These are phyloP conservation scores for Odobenus rosmarus DNA, from an alignment of 2,113 vertebrate species.

Conservation along the genomic window DNA sequence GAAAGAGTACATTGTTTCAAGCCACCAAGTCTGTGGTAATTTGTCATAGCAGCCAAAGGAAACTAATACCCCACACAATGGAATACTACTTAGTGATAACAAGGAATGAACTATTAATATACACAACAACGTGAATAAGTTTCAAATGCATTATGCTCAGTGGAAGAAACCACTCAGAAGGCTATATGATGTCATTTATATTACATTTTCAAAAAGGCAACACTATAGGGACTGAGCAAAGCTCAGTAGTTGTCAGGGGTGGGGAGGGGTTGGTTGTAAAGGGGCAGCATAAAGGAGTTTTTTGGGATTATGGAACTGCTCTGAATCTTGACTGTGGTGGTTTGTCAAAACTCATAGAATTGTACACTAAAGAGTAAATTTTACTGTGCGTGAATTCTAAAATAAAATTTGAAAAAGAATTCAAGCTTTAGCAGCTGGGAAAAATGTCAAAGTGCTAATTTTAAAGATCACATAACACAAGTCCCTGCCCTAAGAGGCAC, in stretches of 20 bases:
- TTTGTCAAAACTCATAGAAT: not conserved
- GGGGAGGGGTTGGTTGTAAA: not conserved
- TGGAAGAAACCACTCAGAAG: constrained; percentile 22
- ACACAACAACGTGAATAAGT: not conserved
- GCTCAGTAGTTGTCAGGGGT: not conserved
- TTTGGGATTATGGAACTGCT: not conserved
- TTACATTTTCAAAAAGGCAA: not conserved
- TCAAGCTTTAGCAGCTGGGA: not conserved
- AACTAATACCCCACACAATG: not conserved
- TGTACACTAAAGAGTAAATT: not conserved
- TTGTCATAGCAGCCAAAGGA: not conserved
- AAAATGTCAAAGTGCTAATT: constrained; percentile 43
- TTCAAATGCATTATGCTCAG: not conserved
- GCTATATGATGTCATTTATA: not conserved
- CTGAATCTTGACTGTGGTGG: constrained; percentile 13
- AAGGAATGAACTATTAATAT: not conserved
- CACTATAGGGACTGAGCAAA: not conserved
- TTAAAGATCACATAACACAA: constrained; percentile 38
- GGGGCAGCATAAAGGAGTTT: not conserved
- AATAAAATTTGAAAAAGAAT: constrained; percentile 37
- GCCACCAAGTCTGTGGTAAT: not conserved
- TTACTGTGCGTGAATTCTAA: constrained; percentile 6
- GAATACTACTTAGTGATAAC: not conserved
- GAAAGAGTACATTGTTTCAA: not conserved
- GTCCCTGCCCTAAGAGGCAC: not conserved